A percentile compares a stretch with the other conserved stretches of the same genome.
Evolutionary conservation across 2,888 invertebrate genomes (phyloP).

Genomic region (Adelognathus sp.): DNA sequence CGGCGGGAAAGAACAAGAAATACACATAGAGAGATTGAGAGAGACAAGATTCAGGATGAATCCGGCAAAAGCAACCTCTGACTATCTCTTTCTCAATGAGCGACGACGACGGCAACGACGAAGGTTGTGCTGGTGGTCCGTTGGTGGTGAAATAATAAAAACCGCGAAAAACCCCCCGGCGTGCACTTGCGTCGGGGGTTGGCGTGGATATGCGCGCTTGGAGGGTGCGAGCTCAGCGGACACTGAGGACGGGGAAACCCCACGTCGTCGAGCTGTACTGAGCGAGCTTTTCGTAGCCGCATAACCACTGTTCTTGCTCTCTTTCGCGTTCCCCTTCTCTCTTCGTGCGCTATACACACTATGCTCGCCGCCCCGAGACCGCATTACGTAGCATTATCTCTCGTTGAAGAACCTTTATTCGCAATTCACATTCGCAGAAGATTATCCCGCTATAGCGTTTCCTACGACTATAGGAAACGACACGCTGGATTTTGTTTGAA

Average conservation of each 20-base stretch:
- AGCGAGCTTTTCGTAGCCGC: not conserved
- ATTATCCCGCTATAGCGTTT: conserved; percentile 34
- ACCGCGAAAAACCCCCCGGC: conserved; percentile 35
- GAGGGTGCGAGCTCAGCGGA: not conserved
- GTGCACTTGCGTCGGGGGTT: not conserved
- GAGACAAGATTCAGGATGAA: not conserved
- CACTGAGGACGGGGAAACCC: not conserved
- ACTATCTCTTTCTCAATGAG: not conserved
- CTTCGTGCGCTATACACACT: not conserved
- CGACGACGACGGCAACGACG: conserved; percentile 17
- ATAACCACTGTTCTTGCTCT: not conserved
- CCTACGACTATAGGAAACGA: conserved; percentile 31
- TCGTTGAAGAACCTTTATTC: conserved; percentile 43
- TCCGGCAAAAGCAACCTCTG: conserved; percentile 13
- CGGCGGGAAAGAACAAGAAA: not conserved
- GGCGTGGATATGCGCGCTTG: not conserved
- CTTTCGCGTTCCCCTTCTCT: too few relatives aligned
- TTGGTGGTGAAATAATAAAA: conserved; percentile 48
- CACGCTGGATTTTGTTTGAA: conserved; percentile 34
- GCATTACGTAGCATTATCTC: conserved; percentile 47
- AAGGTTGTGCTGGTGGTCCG: too few relatives aligned
- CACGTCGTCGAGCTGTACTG: not conserved
- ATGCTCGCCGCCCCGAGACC: not conserved
- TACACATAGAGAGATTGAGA: too few relatives aligned
- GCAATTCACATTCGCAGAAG: conserved; percentile 39